Evolutionary conservation across 2,113 vertebrate genomes (phyloP), one percentile per base, ranked within the genome.

Genomic region (Cisticola juncidis): DNA sequence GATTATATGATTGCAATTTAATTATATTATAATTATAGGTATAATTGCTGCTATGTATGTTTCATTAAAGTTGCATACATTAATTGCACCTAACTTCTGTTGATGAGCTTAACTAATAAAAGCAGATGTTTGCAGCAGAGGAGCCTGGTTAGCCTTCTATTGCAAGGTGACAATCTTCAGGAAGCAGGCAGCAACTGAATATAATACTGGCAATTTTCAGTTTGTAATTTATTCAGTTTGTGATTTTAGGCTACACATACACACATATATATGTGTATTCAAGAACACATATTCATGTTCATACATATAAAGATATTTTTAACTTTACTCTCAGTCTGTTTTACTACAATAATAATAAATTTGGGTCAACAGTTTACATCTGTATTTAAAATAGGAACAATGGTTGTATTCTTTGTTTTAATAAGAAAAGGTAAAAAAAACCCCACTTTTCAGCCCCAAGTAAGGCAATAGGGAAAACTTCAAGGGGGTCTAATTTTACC

Each of bases 31-130:
- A 96, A 96, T 97, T 96, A 96, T 89, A 65, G 25, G 21, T 91
- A 53, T 90, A 96, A 97, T 96, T 97, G 81, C 93, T 89, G 73
- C 94, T 97, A 96, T 95, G 90, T 95, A 69, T 94, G 92, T 97
- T 97, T 96, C 94, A 96, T 97, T 97, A 97, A 95, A 93, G 80
- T 86, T 87, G 95, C 93, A 96, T 96, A 91, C 61, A 96, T 97
- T 96, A 97, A 97, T 97, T 96, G 92, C 44, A 78, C 58, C 82
- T 92, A 94, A 97, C 79, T 83, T 93, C 79, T 96, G 94, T 69
- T 96, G 95, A 97, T 97, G 96, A 96, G 94, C 73, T 95, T 96
- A 96, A 94, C 88, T 97, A 97, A 95, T 92, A 80, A 58, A 92
- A 96, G 87, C 95, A 96, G 96, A 96, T 96, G 95, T 97, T 97